phyloP scores from a whole-genome alignment of 2,113 vertebrate species.

The Cyphomyrus discorhynchus region DNA sequence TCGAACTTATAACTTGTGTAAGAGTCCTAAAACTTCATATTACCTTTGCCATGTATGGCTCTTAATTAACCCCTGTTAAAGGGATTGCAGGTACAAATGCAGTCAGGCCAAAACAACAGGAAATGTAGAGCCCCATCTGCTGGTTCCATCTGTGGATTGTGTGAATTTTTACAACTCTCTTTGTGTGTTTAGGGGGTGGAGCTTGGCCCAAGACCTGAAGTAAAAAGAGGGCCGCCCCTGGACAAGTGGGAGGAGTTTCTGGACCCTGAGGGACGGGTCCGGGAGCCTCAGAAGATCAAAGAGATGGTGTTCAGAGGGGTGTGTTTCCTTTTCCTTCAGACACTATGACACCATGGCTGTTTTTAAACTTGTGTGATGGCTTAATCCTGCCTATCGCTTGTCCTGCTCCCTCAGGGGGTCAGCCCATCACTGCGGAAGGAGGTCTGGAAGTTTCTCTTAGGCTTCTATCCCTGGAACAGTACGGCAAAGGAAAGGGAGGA shows the following conservation, averaged over 20 bases:
- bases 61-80: neutral
- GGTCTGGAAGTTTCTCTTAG: slow-evolving; percentile 81
- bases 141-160: neutral
- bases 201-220: slow-evolving; percentile 65
- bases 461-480: slow-evolving; percentile 79
- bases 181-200: slow-evolving; percentile 57
- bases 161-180: neutral
- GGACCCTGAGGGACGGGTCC: slow-evolving; percentile 69
- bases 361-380: neutral
- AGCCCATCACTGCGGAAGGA: slow-evolving; percentile 65
- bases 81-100: neutral
- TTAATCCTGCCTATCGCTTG: neutral
- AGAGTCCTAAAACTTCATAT: slow-evolving; percentile 35
- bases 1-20: slow-evolving; percentile 86
- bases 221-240: slow-evolving; percentile 65
- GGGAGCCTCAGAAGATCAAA: slow-evolving; percentile 60
- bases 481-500: slow-evolving; percentile 68
- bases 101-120: neutral
- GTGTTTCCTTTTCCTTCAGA: neutral
- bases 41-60: neutral
- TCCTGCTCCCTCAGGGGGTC: slow-evolving; percentile 60
- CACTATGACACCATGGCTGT: neutral
- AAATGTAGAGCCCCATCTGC: neutral
- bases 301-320: slow-evolving; percentile 79
- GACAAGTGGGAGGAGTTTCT: slow-evolving; percentile 69